Percentiles rank a stretch among this genome's conserved stretches.
These are phyloP conservation scores for Psittacula cyanocephala DNA, from an alignment of 2,113 vertebrate species.

Conservation along the genomic window DNA sequence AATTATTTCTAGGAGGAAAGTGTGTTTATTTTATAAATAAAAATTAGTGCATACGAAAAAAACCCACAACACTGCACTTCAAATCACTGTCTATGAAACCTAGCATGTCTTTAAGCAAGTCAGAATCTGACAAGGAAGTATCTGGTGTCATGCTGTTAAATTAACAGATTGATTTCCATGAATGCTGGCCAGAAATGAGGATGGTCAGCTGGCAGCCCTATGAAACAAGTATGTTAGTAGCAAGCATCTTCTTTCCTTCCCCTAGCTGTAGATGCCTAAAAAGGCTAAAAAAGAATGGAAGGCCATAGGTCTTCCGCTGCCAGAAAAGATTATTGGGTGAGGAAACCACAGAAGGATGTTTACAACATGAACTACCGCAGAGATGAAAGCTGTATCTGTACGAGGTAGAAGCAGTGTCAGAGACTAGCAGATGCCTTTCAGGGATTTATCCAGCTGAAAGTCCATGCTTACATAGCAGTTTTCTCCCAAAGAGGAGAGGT, in stretches of 20 bases:
- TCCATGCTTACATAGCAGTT: neutral
- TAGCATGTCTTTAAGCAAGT: neutral
- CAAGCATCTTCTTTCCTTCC: neutral
- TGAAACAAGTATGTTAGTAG: neutral
- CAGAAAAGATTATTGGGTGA: neutral
- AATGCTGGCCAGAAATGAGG: neutral
- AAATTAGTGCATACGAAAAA: neutral
- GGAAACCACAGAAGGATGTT: neutral
- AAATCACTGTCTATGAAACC: neutral
- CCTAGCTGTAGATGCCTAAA: neutral
- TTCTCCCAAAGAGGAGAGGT: neutral
- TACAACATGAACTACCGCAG: neutral
- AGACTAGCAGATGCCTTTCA: neutral
- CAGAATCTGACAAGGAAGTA: neutral
- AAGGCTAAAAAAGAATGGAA: neutral
- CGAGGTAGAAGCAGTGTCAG: neutral
- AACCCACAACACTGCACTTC: neutral
- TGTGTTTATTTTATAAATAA: neutral
- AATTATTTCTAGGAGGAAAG: neutral
- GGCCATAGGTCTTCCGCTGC: neutral
- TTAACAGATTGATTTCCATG: neutral
- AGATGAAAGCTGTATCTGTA: slow-evolving; percentile 1
- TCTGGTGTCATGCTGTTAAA: neutral
- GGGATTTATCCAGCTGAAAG: neutral
- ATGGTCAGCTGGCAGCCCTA: neutral